A percentile compares a stretch with the other conserved stretches of the same genome.
phyloP scores from a whole-genome alignment of 2,113 vertebrate species.

The Elephantulus edwardii region DNA sequence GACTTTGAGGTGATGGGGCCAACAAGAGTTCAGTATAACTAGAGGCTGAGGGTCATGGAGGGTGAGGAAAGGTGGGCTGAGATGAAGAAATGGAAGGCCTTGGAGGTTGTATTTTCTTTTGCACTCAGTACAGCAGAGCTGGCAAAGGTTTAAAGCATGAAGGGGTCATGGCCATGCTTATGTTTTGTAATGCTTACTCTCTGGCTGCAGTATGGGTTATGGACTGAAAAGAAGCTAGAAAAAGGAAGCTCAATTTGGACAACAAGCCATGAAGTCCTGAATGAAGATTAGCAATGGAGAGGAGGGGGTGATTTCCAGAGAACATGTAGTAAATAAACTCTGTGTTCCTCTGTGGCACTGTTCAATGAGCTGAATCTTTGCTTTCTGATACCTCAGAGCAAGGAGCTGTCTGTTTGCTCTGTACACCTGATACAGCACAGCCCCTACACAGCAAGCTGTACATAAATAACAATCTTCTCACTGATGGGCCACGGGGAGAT shows the following conservation, averaged over 20 bases:
- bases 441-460: background rate
- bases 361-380: slow-evolving; percentile 18
- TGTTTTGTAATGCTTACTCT: background rate
- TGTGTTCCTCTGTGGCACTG: background rate
- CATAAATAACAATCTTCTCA: background rate
- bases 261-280: background rate
- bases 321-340: background rate
- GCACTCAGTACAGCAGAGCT: background rate
- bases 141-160: background rate
- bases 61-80: background rate
- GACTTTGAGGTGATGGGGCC: background rate
- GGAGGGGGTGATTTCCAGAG: background rate
- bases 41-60: slow-evolving; percentile 14
- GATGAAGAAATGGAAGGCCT: background rate
- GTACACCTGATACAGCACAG: background rate
- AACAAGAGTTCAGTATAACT: background rate
- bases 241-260: no score
- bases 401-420: slow-evolving; percentile 25
- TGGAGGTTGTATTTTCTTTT: background rate
- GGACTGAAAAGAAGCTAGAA: background rate
- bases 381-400: slow-evolving; percentile 33
- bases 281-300: background rate
- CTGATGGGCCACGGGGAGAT: background rate
- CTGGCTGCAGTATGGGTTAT: background rate
- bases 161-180: accelerated